Percentiles rank a stretch among this genome's conserved stretches.
These are phyloP conservation scores for Ophioninae sp. DNA, from an alignment of 2,888 invertebrate species.

Conservation along the genomic window DNA sequence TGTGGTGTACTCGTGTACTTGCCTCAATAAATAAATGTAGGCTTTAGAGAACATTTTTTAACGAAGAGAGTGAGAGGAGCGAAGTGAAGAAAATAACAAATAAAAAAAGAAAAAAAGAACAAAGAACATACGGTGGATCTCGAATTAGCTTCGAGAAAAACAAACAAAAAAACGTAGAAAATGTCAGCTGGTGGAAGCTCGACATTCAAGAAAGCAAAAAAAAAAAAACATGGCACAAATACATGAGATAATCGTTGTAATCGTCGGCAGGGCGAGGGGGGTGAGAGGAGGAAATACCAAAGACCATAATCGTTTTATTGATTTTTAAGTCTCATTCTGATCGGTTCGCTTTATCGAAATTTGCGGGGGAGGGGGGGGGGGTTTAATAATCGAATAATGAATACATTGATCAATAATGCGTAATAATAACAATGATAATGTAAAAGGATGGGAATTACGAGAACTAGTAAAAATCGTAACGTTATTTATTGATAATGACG, in stretches of 20 bases:
- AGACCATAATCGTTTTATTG: neutral
- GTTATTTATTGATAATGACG: slow-evolving; percentile 65
- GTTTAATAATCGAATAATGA: slow-evolving; percentile 40
- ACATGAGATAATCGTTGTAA: slow-evolving; percentile 4
- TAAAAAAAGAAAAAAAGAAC: slow-evolving; percentile 16
- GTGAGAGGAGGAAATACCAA: neutral
- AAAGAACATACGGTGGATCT: slow-evolving; percentile 46
- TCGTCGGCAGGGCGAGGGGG: neutral
- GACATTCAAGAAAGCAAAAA: neutral
- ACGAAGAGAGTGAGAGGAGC: slow-evolving; percentile 60
- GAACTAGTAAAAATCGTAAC: slow-evolving; percentile 69
- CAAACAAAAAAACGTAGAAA: neutral
- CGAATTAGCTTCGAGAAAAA: neutral
- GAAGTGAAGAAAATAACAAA: too few species aligned
- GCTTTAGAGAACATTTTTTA: slow-evolving; percentile 62
- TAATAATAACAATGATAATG: slow-evolving; percentile 7
- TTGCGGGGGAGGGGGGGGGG: neutral
- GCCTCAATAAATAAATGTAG: slow-evolving; percentile 63
- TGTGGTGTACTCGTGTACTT: slow-evolving; percentile 15
- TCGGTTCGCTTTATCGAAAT: neutral
- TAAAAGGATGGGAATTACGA: slow-evolving; percentile 47
- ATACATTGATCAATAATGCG: slow-evolving; percentile 7
- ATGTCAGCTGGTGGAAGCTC: neutral
- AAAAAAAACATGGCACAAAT: slow-evolving; percentile 36
- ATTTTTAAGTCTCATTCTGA: neutral